These are phyloP conservation scores for Rhinophrynus dorsalis DNA, from an alignment of 2,797 vertebrate genomes.

Conservation along the genomic window DNA sequence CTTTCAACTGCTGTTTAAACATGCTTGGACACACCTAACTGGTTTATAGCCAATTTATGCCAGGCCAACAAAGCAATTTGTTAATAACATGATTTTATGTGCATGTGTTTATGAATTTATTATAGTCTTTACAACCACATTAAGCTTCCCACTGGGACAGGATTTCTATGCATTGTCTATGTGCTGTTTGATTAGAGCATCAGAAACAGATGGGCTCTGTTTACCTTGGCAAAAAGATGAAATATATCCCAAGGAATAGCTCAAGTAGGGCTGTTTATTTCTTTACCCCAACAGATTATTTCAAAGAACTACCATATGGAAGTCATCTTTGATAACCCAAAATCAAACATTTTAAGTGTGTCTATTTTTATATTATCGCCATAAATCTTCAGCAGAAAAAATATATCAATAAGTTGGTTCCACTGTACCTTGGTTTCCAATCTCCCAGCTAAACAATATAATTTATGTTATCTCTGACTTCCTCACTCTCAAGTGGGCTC, in stretches of 20 bases:
- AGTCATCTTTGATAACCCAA: slow-evolving; percentile 15
- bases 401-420: slow-evolving; percentile 5
- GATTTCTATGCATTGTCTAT: neutral
- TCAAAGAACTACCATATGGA: slow-evolving; percentile 28
- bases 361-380: neutral
- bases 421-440: neutral
- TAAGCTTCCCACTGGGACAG: neutral
- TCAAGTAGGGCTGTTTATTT: slow-evolving; percentile 15
- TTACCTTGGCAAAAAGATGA: slow-evolving; percentile 31
- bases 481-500: too few relatives aligned
- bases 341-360: slow-evolving; percentile 19
- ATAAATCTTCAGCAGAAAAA: slow-evolving; percentile 24
- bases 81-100: neutral
- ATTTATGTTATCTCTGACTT: too few relatives aligned
- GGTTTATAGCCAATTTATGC: too few relatives aligned
- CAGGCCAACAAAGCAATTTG: neutral
- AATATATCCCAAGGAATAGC: neutral
- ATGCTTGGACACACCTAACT: too few relatives aligned
- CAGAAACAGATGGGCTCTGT: slow-evolving; percentile 21
- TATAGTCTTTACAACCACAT: neutral
- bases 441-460: too few relatives aligned
- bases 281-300: slow-evolving; percentile 8
- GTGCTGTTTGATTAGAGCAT: neutral
- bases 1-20: too few relatives aligned
- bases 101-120: neutral